These are phyloP conservation scores for Chloebia gouldiae DNA, from an alignment of 2,113 vertebrate species.

Conservation along the genomic window DNA sequence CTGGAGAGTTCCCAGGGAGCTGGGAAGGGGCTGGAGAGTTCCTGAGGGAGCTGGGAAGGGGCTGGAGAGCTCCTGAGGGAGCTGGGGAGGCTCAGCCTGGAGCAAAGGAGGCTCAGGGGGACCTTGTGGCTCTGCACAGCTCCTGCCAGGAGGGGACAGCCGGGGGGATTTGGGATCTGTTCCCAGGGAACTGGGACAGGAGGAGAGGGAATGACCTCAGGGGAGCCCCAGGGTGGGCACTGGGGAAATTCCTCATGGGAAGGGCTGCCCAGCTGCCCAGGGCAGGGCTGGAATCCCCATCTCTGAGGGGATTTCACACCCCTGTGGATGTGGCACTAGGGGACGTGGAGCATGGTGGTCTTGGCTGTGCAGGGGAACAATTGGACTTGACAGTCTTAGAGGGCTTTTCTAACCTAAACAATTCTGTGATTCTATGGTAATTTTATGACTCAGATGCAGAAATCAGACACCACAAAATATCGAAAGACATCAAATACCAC, in stretches of 20 bases:
- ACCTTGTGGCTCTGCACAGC: background rate
- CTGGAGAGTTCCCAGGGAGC: background rate
- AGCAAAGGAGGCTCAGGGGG: background rate
- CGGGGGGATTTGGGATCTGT: too few species aligned
- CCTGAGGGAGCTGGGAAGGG: background rate
- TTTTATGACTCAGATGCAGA: background rate
- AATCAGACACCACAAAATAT: background rate
- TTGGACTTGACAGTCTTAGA: background rate
- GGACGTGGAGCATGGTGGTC: background rate
- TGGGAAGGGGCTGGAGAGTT: background rate
- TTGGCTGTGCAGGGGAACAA: background rate
- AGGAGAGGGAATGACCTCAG: background rate
- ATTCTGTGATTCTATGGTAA: background rate
- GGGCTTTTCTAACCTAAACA: background rate
- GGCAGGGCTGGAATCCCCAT: too few species aligned
- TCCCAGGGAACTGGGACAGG: background rate
- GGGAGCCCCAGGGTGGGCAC: accelerated
- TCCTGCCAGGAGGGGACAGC: background rate
- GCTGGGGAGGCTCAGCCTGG: background rate
- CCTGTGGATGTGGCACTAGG: background rate
- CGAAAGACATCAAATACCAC: background rate
- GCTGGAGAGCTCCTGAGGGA: background rate
- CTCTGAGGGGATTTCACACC: background rate
- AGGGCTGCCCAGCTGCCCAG: background rate
- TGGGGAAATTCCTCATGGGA: background rate